Evolutionary conservation across 2,888 invertebrate species (phyloP).

Genomic region (Platycheirus rosarum): DNA sequence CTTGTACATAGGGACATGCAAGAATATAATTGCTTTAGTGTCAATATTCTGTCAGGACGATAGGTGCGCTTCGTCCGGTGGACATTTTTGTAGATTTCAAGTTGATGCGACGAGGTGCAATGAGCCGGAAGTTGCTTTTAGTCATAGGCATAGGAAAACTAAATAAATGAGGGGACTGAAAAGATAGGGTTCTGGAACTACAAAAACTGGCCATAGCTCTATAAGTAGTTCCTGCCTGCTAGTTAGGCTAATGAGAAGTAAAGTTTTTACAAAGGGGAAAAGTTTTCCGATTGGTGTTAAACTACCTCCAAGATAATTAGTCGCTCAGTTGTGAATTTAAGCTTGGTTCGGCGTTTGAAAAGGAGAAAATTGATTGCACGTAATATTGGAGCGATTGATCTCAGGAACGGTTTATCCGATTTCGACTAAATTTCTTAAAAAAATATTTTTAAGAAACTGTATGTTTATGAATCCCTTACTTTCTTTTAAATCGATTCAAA

Average conservation of each 20-base stretch:
- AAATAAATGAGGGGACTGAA: not conserved
- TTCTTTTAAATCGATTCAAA: too few relatives aligned
- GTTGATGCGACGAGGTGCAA: constrained; percentile 19
- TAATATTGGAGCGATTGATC: too few relatives aligned
- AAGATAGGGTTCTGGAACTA: not conserved
- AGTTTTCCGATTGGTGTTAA: too few relatives aligned
- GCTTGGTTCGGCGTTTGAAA: too few relatives aligned
- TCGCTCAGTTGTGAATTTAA: too few relatives aligned
- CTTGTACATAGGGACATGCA: not conserved
- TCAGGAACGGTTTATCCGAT: too few relatives aligned
- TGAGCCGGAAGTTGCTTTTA: constrained; percentile 13
- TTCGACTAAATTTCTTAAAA: too few relatives aligned
- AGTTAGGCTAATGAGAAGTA: not conserved
- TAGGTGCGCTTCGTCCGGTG: constrained; percentile 21
- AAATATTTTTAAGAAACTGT: too few relatives aligned
- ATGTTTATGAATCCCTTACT: too few relatives aligned
- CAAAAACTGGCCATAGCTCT: not conserved
- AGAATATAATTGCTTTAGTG: constrained; percentile 57
- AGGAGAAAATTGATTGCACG: too few relatives aligned
- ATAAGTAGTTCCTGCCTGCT: not conserved
- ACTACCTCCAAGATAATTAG: too few relatives aligned
- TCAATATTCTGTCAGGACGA: constrained; percentile 37
- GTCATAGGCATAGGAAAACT: not conserved
- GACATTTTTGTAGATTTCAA: constrained; percentile 12
- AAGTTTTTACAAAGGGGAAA: too few relatives aligned